These are phyloP conservation scores for Napeogenes inachia DNA, from an alignment of 2,888 invertebrate genomes.

Conservation along the genomic window DNA sequence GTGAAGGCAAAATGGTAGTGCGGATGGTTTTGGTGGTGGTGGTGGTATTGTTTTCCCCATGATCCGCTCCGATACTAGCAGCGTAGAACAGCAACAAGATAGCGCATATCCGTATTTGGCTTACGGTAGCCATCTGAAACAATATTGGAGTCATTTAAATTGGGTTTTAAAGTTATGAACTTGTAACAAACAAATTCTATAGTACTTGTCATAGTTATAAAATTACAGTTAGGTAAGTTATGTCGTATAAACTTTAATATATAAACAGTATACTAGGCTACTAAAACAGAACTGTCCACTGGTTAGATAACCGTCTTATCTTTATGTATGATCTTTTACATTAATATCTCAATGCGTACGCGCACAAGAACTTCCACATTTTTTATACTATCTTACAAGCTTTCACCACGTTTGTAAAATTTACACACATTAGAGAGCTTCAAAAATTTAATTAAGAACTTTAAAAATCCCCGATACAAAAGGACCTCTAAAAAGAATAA, in stretches of 20 bases:
- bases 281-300: too few species aligned
- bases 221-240: neutral
- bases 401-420: too few species aligned
- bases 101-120: slow-evolving; percentile 55
- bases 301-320: slow-evolving; percentile 4
- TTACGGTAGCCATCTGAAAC: slow-evolving; percentile 73
- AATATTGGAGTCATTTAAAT: slow-evolving; percentile 22
- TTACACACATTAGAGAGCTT: too few species aligned
- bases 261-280: too few species aligned
- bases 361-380: neutral
- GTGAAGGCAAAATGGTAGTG: slow-evolving; percentile 72
- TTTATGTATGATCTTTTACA: slow-evolving; percentile 22
- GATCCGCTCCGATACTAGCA: slow-evolving; percentile 42
- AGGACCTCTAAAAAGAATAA: too few species aligned
- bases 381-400: neutral
- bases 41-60: slow-evolving; percentile 53
- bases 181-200: too few species aligned
- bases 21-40: slow-evolving; percentile 64
- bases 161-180: too few species aligned
- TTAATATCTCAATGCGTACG: slow-evolving; percentile 7
- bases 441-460: too few species aligned
- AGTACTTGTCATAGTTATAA: neutral
- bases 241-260: neutral
- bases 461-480: too few species aligned
- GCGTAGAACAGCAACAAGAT: slow-evolving; percentile 57